phyloP scores from a whole-genome alignment of 2,888 invertebrate species.

The Agrypnus murinus region DNA sequence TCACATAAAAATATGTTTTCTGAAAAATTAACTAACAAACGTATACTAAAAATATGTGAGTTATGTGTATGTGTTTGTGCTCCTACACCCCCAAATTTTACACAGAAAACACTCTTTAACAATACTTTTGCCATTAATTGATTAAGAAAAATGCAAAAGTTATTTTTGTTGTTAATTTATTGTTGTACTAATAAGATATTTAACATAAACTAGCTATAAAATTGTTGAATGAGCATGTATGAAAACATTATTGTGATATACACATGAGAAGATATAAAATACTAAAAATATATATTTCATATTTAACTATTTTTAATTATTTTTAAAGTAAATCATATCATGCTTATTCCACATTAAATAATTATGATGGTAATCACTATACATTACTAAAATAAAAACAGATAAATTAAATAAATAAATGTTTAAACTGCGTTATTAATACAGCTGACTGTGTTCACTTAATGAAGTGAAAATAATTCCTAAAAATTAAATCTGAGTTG shows the following conservation, averaged over 20 bases:
- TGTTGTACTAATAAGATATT: constrained; percentile 36
- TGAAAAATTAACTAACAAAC: constrained; percentile 46
- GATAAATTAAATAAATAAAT: constrained; percentile 50
- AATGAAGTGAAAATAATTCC: constrained; percentile 18
- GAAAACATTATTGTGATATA: too few species aligned
- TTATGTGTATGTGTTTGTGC: not conserved
- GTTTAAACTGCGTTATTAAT: constrained; percentile 46
- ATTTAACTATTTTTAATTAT: too few species aligned
- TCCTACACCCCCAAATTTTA: constrained; percentile 33
- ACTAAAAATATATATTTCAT: too few species aligned
- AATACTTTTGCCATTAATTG: constrained; percentile 25
- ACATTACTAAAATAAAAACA: constrained; percentile 15
- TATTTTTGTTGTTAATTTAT: constrained; percentile 2
- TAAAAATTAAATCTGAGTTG: constrained; percentile 35
- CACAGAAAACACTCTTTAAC: constrained; percentile 27
- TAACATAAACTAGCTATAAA: constrained; percentile 8
- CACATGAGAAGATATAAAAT: too few species aligned
- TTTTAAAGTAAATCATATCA: too few species aligned
- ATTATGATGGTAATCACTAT: constrained; percentile 7
- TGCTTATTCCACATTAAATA: too few species aligned
- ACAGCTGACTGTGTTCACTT: constrained; percentile 49
- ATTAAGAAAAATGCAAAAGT: constrained; percentile 1
- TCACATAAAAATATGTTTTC: constrained; percentile 38
- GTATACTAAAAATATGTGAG: constrained; percentile 33
- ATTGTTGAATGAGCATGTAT: constrained; percentile 19